Conservation (phyloP, 2,113 vertebrate genomes). For the Seriola rivoliana region DNA sequence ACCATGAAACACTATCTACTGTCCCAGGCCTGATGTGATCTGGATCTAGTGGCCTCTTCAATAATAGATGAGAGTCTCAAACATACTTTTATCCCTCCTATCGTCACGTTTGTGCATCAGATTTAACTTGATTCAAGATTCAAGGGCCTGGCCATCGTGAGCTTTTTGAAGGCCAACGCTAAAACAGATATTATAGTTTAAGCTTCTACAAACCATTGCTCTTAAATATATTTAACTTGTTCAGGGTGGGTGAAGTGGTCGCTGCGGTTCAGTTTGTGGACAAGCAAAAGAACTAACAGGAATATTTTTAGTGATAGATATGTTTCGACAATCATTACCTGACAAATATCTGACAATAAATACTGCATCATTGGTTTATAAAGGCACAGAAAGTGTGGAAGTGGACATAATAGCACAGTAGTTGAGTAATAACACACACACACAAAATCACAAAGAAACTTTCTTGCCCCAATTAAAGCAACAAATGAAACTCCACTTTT, state of each 20-base stretch:
- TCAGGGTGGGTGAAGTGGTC: neutral
- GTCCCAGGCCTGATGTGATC: constrained; percentile 74
- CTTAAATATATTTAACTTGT: neutral
- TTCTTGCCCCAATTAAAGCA: neutral
- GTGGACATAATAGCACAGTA: neutral
- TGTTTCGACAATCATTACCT: neutral
- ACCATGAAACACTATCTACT: constrained; percentile 85
- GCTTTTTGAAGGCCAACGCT: constrained; percentile 10
- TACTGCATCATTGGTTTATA: neutral
- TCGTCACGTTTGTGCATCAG: constrained; percentile 52
- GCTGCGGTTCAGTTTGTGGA: neutral
- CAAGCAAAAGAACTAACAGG: neutral
- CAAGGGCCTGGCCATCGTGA: constrained; percentile 21
- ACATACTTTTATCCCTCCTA: constrained; percentile 71
- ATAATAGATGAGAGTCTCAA: constrained; percentile 84
- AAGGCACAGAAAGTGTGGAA: neutral
- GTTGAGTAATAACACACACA: neutral
- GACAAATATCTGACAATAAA: neutral
- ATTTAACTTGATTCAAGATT: constrained; percentile 57
- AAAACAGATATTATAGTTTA: neutral
- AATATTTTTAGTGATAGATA: too few species aligned
- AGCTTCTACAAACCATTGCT: neutral
- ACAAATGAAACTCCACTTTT: neutral
- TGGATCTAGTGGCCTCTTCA: constrained; percentile 77
- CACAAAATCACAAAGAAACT: neutral